Evolutionary conservation across 2,797 vertebrate species (phyloP).

Genomic region (Acrossocheilus wenchowensis): DNA sequence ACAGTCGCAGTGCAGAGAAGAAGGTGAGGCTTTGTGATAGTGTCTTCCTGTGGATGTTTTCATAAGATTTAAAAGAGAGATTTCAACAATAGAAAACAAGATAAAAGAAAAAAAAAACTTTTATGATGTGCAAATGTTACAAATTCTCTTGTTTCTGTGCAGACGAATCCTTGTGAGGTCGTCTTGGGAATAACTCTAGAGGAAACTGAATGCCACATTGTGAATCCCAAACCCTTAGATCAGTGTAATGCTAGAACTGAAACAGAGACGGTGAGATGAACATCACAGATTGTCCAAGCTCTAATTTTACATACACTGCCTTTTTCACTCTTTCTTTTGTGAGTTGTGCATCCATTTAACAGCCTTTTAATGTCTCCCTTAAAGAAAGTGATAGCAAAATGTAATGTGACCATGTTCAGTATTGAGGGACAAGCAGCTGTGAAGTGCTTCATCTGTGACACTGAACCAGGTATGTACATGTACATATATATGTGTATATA

Average conservation of each 20-base stretch:
- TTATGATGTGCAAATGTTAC: background rate
- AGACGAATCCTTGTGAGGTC: conserved; percentile 57
- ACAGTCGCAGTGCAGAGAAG: background rate
- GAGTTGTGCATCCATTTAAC: background rate
- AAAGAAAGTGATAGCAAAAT: conserved; percentile 63
- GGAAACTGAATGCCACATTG: conserved; percentile 64
- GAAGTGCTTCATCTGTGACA: conserved; percentile 54
- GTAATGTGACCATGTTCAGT: conserved; percentile 61
- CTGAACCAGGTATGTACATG: conserved; percentile 50
- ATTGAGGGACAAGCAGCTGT: conserved; percentile 42
- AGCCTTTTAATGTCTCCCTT: background rate
- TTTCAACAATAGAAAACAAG: background rate
- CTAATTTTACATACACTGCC: background rate
- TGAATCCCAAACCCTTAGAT: conserved; percentile 61
- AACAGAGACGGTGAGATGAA: background rate
- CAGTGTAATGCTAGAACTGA: conserved; percentile 38
- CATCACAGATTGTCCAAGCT: background rate
- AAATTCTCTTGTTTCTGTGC: conserved; percentile 4
- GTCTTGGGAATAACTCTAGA: conserved; percentile 55
- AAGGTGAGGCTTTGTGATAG: conserved; percentile 47
- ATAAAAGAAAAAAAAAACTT: background rate
- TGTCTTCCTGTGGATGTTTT: background rate
- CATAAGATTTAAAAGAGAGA: background rate
- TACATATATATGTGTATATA: too few relatives aligned
- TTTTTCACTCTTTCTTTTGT: conserved; percentile 34